Conservation (phyloP, 2,888 invertebrate species). For the Periphyllus acericola region DNA sequence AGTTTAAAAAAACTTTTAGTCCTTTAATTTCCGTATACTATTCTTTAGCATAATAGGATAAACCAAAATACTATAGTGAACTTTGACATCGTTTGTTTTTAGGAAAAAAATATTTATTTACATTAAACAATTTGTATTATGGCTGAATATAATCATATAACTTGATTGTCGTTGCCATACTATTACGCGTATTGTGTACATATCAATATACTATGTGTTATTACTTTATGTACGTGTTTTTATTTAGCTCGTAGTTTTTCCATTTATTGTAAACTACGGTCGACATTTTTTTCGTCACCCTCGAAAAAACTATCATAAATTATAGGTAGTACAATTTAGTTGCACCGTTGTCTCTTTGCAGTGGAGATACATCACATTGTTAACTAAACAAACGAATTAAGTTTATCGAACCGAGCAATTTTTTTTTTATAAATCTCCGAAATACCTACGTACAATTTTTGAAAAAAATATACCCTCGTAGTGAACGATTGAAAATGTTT, state of each 20-base stretch:
- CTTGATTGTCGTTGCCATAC: slow-evolving; percentile 31
- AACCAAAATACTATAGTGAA: slow-evolving; percentile 10
- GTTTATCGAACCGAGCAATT: too few relatives aligned
- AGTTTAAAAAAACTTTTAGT: not conserved
- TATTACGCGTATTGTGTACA: slow-evolving; percentile 34
- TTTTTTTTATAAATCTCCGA: too few relatives aligned
- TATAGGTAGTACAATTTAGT: too few relatives aligned
- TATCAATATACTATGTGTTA: slow-evolving; percentile 30
- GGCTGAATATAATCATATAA: not conserved
- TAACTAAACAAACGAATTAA: too few relatives aligned
- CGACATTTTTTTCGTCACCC: too few relatives aligned
- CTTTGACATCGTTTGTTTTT: slow-evolving; percentile 18
- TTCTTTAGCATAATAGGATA: not conserved
- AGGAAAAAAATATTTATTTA: slow-evolving; percentile 24
- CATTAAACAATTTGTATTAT: not conserved
- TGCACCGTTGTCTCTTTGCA: too few relatives aligned
- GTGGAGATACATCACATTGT: too few relatives aligned
- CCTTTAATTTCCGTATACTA: not conserved
- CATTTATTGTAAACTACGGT: too few relatives aligned
- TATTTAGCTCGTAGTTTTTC: not conserved
- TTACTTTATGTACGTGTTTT: not conserved
- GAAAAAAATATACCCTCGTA: too few relatives aligned
- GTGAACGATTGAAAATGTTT: too few relatives aligned
- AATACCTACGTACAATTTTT: too few relatives aligned
- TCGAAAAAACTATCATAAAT: too few relatives aligned